Evolutionary conservation across 2,797 vertebrate species (phyloP), one percentile per base, ranked within the genome.

Genomic region (Calcarius lapponicus): DNA sequence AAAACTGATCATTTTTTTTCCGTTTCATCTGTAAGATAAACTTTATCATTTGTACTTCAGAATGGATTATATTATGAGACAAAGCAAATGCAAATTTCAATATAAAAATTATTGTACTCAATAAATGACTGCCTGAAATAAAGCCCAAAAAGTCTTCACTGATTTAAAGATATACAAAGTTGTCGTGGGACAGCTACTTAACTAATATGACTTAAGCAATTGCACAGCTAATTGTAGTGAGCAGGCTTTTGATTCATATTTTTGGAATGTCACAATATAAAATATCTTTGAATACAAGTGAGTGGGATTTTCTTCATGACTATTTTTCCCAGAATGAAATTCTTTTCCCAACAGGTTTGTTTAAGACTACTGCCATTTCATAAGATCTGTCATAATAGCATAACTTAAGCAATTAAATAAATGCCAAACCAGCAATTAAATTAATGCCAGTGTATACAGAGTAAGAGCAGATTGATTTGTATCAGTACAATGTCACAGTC

Each of bases 321-420:
- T 18, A 5, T 53, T 70, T 45, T 85, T 67, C 3, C 6, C 13
- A 38, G 7, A 62, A 61, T 13, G 15, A 72, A 86, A 84, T 71
- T 53, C 5, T 88, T 88, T 87, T 43, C 29, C 12, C 71, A 76
- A 71, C 14, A 43, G 19, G 4, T 26, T 3, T 67, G 20, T 92
- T 95, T 88, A 64, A 71, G 50, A 31, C 51, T 70, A 34, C 20
- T 67, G 9, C 5, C 10, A 64, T 60, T 90, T 61, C 28, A 79
- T 26, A 84, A 86, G 48, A 54, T 87, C 38, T 58, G 6, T 54
- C 3, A 2, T 45, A 76, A 90, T 17, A 91, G 65, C 17, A 47
- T 91, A 86, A 76, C 15, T 74, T 9, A 76, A 81, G 18, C 17
- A 74, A 75, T 61, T 86, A 90, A 91, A 92, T 82, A 86, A 90